phyloP scores from a whole-genome alignment of 1,140 invertebrate genomes.

The Meloidogyne floridensis region DNA sequence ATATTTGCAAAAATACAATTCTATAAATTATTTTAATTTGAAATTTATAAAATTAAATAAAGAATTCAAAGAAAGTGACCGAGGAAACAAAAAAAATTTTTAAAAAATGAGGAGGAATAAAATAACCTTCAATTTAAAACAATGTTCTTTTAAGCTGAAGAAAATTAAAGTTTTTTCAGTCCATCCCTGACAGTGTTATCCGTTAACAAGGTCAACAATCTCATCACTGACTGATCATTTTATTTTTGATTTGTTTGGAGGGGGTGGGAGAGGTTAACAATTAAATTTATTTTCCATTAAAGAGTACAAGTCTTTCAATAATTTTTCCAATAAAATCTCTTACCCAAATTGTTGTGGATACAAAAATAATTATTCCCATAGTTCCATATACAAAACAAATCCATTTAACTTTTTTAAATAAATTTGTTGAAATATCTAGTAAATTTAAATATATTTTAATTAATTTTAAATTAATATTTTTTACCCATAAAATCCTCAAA shows the following conservation, averaged over 20 bases:
- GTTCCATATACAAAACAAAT: slow-evolving; percentile 33
- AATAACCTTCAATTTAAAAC: too few relatives aligned
- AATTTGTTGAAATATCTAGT: slow-evolving; percentile 11
- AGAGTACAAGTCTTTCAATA: too few relatives aligned
- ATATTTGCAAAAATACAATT: slow-evolving; percentile 26
- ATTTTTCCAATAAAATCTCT: background rate
- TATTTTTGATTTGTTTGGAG: too few relatives aligned
- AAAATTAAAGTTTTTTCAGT: too few relatives aligned
- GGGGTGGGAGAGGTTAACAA: too few relatives aligned
- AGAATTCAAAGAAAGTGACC: background rate
- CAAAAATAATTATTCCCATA: slow-evolving; percentile 31
- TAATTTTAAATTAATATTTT: slow-evolving; percentile 15
- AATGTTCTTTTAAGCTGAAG: too few relatives aligned
- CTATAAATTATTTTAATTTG: background rate
- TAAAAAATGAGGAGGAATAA: too few relatives aligned
- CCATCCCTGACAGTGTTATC: too few relatives aligned
- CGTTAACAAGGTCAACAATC: too few relatives aligned
- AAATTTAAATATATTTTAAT: slow-evolving; percentile 5
- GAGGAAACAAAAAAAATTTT: too few relatives aligned
- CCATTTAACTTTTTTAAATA: slow-evolving; percentile 14
- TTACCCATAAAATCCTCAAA: slow-evolving; percentile 25
- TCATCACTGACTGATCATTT: too few relatives aligned
- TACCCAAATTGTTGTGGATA: slow-evolving; percentile 20
- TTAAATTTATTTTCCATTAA: too few relatives aligned
- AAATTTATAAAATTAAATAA: background rate